Evolutionary conservation across 2,113 vertebrate genomes (phyloP), one percentile per base, ranked within the genome.

Genomic region (Dasyornis broadbenti): DNA sequence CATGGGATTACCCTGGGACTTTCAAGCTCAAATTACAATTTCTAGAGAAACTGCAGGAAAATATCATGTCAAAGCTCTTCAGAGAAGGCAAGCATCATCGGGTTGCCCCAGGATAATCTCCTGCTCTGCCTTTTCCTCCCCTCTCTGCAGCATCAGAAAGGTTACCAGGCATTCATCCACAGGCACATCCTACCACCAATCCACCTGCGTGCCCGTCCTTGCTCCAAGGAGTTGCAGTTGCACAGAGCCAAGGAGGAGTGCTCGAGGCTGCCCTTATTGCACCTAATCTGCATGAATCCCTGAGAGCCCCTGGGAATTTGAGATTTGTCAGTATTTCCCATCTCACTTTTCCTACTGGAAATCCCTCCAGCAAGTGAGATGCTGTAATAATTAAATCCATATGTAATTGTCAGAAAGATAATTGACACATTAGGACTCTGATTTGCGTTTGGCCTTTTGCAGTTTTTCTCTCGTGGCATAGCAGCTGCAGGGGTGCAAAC

Each of bases 281-380:
- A 80, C 92, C 94, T 96, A 80, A 75, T 92, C 97, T 90, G 86
- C 95, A 64, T 0, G 5, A 81, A 97, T 94, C 97, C 97, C 97
- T 95, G 75, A 93, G 63, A 92, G 69, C 96, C 80, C 90, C 82
- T 23, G 97, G 97, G 97, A 97, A 96, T 61, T 53, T 44, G 92
- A 95, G 96, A 94, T 97, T 88, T 96, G 94, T 87, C 44, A 28
- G 96, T 96, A 77, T 96, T 95, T 93, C 92, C 95, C 97, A 97
- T 94, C 97, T 98, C 98, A 92, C 77, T 4, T 98, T 98, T 98
- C 98, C 96, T 96, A 45, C 97, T 97, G 96, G 97, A 98, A 98
- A 97, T 91, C 96, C 97, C 97, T 97, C 95, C 97, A 98, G 97
- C 97, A 97, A 97, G 91, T 42, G 83, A 94, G 95, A 95, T 95